A percentile compares a stretch with the other conserved stretches of the same genome.
phyloP scores from a whole-genome alignment of 2,888 invertebrate genomes.

The Tetropium fuscum region DNA sequence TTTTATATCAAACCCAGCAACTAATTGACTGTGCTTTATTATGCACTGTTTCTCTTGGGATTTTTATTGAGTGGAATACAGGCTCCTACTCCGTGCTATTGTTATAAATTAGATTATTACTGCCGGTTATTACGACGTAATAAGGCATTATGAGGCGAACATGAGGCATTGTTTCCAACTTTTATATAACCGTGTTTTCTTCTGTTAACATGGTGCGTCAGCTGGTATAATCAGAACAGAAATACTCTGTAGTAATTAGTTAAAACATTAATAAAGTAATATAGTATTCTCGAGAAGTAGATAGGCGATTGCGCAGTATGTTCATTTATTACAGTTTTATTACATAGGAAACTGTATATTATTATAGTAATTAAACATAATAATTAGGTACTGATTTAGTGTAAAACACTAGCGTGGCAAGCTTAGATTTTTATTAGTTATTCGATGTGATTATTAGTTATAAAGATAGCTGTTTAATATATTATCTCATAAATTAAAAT shows the following conservation, averaged over 20 bases:
- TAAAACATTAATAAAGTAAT: not conserved
- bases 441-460: no score
- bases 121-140: conserved; percentile 23
- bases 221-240: not conserved
- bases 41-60: conserved; percentile 31
- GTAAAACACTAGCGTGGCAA: no score
- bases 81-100: conserved; percentile 25
- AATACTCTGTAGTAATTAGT: conserved; percentile 1
- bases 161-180: conserved; percentile 10
- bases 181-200: conserved; percentile 21
- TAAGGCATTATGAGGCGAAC: not conserved
- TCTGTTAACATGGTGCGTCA: not conserved
- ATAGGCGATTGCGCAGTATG: not conserved
- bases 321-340: no score
- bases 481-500: no score
- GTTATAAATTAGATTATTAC: conserved; percentile 20
- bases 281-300: not conserved
- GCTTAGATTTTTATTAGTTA: no score
- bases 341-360: not conserved
- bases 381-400: not conserved
- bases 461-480: no score
- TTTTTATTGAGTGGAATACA: conserved; percentile 22
- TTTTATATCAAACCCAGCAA: conserved; percentile 20
- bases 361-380: not conserved
- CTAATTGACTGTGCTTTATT: conserved; percentile 33